phyloP scores from a whole-genome alignment of 2,888 invertebrate species.

The Aphidoletes aphidimyza region DNA sequence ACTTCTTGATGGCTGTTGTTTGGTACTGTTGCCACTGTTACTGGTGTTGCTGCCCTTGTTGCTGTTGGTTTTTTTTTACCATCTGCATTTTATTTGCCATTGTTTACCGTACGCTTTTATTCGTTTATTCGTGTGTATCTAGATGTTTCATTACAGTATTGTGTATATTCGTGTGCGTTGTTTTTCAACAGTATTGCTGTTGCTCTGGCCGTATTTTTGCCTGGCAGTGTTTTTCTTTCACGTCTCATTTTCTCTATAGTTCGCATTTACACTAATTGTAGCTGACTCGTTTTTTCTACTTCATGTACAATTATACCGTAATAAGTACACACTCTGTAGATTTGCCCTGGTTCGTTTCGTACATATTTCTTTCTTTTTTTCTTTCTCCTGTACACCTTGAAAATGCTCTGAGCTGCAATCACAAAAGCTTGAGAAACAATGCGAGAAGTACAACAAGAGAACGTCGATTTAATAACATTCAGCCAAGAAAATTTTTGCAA shows the following conservation, averaged over 20 bases:
- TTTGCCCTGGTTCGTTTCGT: neutral
- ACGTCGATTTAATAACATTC: conserved; percentile 39
- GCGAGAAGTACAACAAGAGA: neutral
- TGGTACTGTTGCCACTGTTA: neutral
- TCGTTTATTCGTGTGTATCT: conserved; percentile 28
- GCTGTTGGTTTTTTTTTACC: no score
- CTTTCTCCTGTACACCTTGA: neutral
- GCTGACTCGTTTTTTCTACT: neutral
- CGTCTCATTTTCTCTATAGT: neutral
- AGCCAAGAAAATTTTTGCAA: neutral
- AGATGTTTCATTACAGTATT: neutral
- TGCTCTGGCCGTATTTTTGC: neutral
- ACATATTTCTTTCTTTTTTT: neutral
- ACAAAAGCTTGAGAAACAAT: neutral
- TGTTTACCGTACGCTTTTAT: neutral
- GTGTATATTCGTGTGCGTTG: conserved; percentile 12
- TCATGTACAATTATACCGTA: conserved; percentile 35
- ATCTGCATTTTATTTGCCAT: no score
- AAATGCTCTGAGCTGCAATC: conserved; percentile 13
- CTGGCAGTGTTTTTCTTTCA: conserved; percentile 4
- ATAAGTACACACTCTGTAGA: conserved; percentile 26
- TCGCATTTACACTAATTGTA: conserved; percentile 49
- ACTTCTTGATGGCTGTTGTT: conserved; percentile 49
- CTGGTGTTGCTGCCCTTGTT: neutral
- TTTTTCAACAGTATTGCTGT: neutral